phyloP scores from a whole-genome alignment of 2,888 invertebrate genomes.

The Blastobasis adustella region DNA sequence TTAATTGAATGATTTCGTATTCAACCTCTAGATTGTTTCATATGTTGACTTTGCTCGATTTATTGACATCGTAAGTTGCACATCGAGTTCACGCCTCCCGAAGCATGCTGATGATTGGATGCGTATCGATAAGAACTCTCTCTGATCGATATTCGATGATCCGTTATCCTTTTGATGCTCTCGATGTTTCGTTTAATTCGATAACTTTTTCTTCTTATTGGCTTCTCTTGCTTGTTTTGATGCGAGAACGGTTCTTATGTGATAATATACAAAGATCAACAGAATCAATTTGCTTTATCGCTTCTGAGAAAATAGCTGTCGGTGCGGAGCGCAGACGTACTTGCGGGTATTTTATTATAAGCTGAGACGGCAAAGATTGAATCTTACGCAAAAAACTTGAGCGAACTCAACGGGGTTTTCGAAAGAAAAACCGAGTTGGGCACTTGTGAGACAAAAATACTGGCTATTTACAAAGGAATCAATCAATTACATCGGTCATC shows the following conservation, averaged over 20 bases:
- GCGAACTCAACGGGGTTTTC: neutral
- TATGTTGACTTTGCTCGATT: constrained; percentile 60
- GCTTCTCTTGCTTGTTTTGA: constrained; percentile 12
- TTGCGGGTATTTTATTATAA: no score
- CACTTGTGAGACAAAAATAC: constrained; percentile 32
- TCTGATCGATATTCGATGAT: constrained; percentile 38
- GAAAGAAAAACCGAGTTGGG: neutral
- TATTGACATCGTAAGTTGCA: constrained; percentile 54
- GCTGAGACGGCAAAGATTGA: neutral
- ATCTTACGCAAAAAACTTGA: constrained; percentile 1
- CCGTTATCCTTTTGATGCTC: constrained; percentile 26
- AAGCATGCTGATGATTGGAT: constrained; percentile 44
- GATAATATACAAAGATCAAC: neutral
- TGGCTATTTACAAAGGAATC: constrained; percentile 54
- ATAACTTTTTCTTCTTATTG: constrained; percentile 16
- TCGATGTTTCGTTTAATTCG: constrained; percentile 16
- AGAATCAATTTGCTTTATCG: neutral
- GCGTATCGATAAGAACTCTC: constrained; percentile 22
- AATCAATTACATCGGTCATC: constrained; percentile 61
- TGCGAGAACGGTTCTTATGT: constrained; percentile 8
- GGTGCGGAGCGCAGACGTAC: neutral
- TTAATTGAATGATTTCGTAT: constrained; percentile 58
- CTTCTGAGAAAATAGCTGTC: neutral
- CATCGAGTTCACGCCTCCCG: constrained; percentile 48
- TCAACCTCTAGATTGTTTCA: constrained; percentile 41